Evolutionary conservation across 2,797 vertebrate genomes (phyloP), one percentile per base, ranked within the genome.

Genomic region (Sphaeramia orbicularis): DNA sequence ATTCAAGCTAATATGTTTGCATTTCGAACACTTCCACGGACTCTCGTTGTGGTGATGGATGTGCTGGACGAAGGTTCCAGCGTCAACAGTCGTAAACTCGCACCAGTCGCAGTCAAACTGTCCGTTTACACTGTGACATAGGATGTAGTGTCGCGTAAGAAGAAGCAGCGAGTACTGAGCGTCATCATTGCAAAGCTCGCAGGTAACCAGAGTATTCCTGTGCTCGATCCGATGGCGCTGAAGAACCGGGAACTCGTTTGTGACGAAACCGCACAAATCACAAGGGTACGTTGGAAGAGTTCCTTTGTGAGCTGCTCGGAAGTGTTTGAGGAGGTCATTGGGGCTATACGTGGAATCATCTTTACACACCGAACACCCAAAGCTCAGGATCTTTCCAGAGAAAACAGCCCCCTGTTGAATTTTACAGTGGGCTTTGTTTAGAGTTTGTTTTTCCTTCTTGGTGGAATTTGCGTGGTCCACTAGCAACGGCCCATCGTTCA

Each of bases 311-410:
- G 92, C 90, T 42, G 94, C 93, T 86, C 94, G 93, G 85, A 98
- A 99, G 91, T 99, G 98, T 88, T 99, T 99, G 52, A 97, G 95
- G 42, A 99, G 94, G 89, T 99, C 97, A 77, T 99, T 99, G 51
- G 98, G 98, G 76, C 97, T 99, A 59, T 98, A 99, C 7, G 92
- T 95, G 71, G 90, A 83, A 54, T 93, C 93, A 61, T 96, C 95
- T 86, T 91, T 96, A 87, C 98, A 99, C 83, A 97, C 96, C 0
- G 95, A 95, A 86, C 98, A 99, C 57, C 89, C 95, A 83, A 99
- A 99, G 89, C 96, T 97, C 45, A 99, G 92, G 77, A 99, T 93
- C 87, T 99, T 99, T 60, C 95, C 97, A 76, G 96, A 92, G 89
- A 96, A 96, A 87, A 95, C 95, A 37, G 94, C 92, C 19, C 94